These are phyloP conservation scores for Polyploca ridens DNA, from an alignment of 2,888 invertebrate species.

Conservation along the genomic window DNA sequence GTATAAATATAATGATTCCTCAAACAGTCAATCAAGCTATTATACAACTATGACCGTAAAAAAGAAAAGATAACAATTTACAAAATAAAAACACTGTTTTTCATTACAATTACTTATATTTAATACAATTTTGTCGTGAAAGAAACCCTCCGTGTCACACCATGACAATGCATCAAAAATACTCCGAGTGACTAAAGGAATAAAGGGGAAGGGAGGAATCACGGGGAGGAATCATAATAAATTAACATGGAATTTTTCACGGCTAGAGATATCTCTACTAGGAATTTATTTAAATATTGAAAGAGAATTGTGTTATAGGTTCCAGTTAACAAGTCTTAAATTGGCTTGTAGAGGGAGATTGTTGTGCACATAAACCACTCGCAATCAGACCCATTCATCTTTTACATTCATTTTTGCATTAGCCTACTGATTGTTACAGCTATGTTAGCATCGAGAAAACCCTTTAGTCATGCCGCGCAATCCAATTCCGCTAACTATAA, in stretches of 20 bases:
- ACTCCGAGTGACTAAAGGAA: constrained; percentile 22
- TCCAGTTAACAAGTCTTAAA: too few relatives aligned
- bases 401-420: constrained; percentile 19
- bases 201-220: constrained; percentile 34
- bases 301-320: neutral
- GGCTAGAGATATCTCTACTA: constrained; percentile 28
- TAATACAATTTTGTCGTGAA: constrained; percentile 27
- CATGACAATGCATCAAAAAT: constrained; percentile 39
- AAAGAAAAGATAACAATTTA: neutral
- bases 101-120: constrained; percentile 21
- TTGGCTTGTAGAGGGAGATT: constrained; percentile 41
- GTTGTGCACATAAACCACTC: constrained; percentile 43
- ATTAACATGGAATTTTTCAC: constrained; percentile 47
- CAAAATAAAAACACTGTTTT: constrained; percentile 1
- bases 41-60: constrained; percentile 4
- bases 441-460: too few relatives aligned
- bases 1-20: neutral
- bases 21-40: neutral
- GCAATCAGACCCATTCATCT: constrained; percentile 21
- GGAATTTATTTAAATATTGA: constrained; percentile 19
- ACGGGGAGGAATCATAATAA: constrained; percentile 45
- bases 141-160: constrained; percentile 34
- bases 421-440: constrained; percentile 5
- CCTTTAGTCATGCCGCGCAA: too few relatives aligned
- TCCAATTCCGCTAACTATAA: too few relatives aligned